Evolutionary conservation across 2,888 invertebrate species (phyloP).

Genomic region (Nowickia ferox): DNA sequence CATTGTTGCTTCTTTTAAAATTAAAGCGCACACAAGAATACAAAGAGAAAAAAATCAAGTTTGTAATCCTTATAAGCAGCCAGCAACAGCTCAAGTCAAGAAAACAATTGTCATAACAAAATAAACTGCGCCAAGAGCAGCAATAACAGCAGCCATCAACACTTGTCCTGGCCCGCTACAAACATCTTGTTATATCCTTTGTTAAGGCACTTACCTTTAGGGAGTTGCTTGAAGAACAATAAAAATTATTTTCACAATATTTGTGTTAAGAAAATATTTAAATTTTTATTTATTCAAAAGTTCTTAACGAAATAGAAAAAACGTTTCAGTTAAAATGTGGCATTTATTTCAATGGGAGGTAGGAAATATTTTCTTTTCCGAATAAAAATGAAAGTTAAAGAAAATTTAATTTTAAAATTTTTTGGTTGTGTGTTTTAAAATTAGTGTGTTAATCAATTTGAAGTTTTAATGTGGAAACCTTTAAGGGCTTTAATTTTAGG

Average conservation of each 20-base stretch:
- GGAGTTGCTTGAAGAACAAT: constrained; percentile 40
- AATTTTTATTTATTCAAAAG: constrained; percentile 45
- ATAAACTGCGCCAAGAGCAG: constrained; percentile 47
- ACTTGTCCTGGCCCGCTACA: not conserved
- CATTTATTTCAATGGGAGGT: not conserved
- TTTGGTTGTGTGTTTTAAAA: not conserved
- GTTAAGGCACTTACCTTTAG: constrained; percentile 30
- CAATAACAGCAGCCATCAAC: constrained; percentile 28
- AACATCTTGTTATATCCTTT: constrained; percentile 18
- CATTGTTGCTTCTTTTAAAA: constrained; percentile 9
- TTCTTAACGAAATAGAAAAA: constrained; percentile 27
- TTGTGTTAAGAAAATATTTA: constrained; percentile 1
- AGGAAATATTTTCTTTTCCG: not conserved
- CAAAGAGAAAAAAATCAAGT: constrained; percentile 44
- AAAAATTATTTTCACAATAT: constrained; percentile 43
- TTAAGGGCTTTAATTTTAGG: too few relatives aligned
- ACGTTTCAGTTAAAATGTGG: not conserved
- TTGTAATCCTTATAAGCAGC: constrained; percentile 64
- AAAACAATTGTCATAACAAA: constrained; percentile 67
- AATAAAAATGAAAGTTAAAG: not conserved
- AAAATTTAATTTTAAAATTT: not conserved
- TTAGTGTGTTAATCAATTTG: not conserved
- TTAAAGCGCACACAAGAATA: not conserved
- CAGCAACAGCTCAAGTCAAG: constrained; percentile 57
- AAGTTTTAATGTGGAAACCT: too few relatives aligned